Percentiles rank a stretch among this genome's conserved stretches.
These are phyloP conservation scores for Syndactyla subalaris DNA, from an alignment of 2,797 vertebrate genomes.

Conservation along the genomic window DNA sequence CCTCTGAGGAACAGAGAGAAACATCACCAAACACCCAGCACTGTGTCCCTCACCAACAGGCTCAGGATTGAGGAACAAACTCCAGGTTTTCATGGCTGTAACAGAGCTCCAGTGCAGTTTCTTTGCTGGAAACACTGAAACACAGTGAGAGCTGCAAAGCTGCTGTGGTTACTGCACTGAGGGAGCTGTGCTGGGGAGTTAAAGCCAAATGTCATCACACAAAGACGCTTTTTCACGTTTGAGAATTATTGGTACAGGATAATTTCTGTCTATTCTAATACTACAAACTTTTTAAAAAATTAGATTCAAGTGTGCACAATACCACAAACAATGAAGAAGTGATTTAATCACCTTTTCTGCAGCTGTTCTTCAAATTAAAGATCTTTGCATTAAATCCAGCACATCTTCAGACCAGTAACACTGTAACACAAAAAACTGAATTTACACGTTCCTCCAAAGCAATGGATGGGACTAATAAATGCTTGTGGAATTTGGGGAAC, in stretches of 20 bases:
- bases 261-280: background rate
- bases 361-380: background rate
- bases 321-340: background rate
- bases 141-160: rapidly evolving
- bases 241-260: background rate
- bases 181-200: background rate
- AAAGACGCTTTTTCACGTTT: background rate
- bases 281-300: background rate
- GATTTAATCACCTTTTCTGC: background rate
- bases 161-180: rapidly evolving
- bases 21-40: rapidly evolving
- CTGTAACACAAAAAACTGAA: background rate
- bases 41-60: background rate
- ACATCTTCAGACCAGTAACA: background rate
- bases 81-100: background rate
- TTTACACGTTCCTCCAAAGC: background rate
- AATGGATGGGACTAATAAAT: background rate
- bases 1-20: background rate
- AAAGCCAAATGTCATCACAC: background rate
- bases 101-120: background rate
- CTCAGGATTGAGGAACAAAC: background rate
- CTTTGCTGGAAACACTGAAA: background rate
- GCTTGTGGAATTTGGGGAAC: background rate
- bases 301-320: background rate
- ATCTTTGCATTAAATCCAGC: background rate